Evolutionary conservation across 2,888 invertebrate species (phyloP), one percentile per base, ranked within the genome.

Genomic region (Trachelus iudaicus): DNA sequence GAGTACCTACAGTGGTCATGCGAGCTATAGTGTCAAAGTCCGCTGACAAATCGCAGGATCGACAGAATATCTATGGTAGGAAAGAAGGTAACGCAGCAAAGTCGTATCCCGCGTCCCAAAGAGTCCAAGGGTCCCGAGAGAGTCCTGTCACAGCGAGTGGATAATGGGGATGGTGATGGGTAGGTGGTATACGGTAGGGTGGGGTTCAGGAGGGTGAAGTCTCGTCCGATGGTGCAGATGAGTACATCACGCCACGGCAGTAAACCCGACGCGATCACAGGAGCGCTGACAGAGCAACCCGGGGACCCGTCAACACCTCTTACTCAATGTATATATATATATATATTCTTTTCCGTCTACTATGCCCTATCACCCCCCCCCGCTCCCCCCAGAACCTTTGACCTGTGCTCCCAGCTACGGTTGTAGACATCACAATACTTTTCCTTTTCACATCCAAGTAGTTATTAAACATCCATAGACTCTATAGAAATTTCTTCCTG

Each of bases 291-390:
- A 87, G 88, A 83, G 89, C 90, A 90, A 87, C 90, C 89, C 89
- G 85, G 91, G 91, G 91, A 91, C 87, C 90, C 89, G 91, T 91
- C 91, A 90, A 91, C 90, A 88, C 88, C 87, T 89, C 89, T 85
- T 40, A 68, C 35, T 56, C 56, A 23, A 56, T 56, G 23, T 56
- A 23, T 23, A 6, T 56, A 56, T 40, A 40, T 40, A 40, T 40
- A 37, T 37, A 37, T 37, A 40, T 40, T 13, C 23, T 56, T 56
- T 9, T 23, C 2, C 23, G 0, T 23, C 23, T 23, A 56, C 40
- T 23, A 23, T 56, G 23, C 9, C 40, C 40, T 56, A 56, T 6
- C 40, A 56, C 40, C 6, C 40, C 9, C 35, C 35, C 35, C 11
- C 34, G 11, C 35, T 11, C 35, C 3, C 0, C 34, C 37, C 1